These are phyloP conservation scores for Zaprionus tsacasi DNA, from an alignment of 1,140 invertebrate genomes.

Conservation along the genomic window DNA sequence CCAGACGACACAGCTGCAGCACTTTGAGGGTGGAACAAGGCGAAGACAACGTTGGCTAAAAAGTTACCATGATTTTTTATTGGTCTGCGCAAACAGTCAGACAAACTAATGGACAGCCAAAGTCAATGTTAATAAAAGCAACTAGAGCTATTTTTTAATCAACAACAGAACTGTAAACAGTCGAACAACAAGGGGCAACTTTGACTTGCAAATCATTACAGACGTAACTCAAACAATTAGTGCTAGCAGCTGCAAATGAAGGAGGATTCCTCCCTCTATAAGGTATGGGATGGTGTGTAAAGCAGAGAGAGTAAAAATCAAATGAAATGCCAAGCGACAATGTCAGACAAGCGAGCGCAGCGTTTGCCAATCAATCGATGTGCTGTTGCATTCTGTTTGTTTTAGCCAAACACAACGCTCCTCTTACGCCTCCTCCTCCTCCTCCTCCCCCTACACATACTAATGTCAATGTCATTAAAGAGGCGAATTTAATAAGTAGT, in stretches of 20 bases:
- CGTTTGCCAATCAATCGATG: constrained; percentile 66
- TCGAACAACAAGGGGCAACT: constrained; percentile 49
- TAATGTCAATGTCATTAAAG: constrained; percentile 81
- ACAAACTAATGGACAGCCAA: constrained; percentile 57
- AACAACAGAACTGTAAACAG: constrained; percentile 61
- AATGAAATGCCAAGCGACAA: constrained; percentile 67
- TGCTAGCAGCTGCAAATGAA: constrained; percentile 73
- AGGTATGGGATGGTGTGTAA: background rate
- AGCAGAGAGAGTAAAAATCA: constrained; percentile 55
- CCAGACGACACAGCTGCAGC: constrained; percentile 41
- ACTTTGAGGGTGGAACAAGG: constrained; percentile 9
- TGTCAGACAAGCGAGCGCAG: constrained; percentile 34
- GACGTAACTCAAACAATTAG: constrained; percentile 82
- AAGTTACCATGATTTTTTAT: constrained; percentile 34
- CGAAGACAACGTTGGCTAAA: constrained; percentile 34
- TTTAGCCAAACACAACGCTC: constrained; percentile 20
- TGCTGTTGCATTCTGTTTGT: constrained; percentile 72
- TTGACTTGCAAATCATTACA: constrained; percentile 82
- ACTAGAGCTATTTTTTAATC: constrained; percentile 69
- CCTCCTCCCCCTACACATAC: constrained; percentile 46
- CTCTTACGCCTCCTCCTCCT: no score
- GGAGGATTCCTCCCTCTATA: background rate
- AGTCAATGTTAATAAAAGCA: constrained; percentile 58
- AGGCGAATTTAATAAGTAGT: constrained; percentile 59
- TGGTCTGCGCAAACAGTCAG: constrained; percentile 23